phyloP scores from a whole-genome alignment of 1,140 invertebrate genomes.

The Acromyrmex echinatior region DNA sequence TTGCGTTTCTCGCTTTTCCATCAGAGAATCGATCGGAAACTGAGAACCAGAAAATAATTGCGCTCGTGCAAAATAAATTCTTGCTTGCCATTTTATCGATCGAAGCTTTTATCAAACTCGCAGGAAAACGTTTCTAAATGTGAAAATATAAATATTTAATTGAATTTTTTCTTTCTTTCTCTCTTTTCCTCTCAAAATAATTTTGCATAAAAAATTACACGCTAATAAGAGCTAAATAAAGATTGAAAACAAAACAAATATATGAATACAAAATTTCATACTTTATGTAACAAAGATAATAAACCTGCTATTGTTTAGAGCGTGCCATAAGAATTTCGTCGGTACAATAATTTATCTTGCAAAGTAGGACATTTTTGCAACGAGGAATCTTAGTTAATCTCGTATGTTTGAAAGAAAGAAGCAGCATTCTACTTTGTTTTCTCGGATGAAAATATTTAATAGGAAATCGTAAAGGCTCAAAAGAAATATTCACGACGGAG shows the following conservation, averaged over 20 bases:
- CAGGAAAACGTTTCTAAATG: background rate
- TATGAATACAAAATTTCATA: background rate
- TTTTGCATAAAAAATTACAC: background rate
- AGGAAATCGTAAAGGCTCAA: conserved; percentile 23
- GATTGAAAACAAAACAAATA: background rate
- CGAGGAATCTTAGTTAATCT: conserved; percentile 1
- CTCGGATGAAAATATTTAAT: conserved; percentile 50
- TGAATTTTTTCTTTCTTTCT: background rate
- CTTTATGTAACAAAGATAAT: background rate
- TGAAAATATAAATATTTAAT: conserved; percentile 1
- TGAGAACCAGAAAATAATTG: conserved; percentile 48
- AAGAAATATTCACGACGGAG: background rate
- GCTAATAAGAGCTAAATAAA: background rate
- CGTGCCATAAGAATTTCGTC: conserved; percentile 6
- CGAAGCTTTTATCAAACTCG: conserved; percentile 16
- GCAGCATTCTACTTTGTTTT: conserved; percentile 18
- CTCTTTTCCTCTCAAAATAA: background rate
- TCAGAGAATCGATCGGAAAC: conserved; percentile 65
- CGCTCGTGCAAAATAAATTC: conserved; percentile 38
- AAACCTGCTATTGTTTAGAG: background rate
- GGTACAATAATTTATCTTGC: background rate
- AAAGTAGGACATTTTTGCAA: conserved; percentile 35
- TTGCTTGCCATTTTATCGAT: conserved; percentile 42
- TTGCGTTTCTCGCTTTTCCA: background rate
- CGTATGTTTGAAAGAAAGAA: background rate